Conservation (phyloP, 2,888 invertebrate species). For the Andrena praecox region DNA sequence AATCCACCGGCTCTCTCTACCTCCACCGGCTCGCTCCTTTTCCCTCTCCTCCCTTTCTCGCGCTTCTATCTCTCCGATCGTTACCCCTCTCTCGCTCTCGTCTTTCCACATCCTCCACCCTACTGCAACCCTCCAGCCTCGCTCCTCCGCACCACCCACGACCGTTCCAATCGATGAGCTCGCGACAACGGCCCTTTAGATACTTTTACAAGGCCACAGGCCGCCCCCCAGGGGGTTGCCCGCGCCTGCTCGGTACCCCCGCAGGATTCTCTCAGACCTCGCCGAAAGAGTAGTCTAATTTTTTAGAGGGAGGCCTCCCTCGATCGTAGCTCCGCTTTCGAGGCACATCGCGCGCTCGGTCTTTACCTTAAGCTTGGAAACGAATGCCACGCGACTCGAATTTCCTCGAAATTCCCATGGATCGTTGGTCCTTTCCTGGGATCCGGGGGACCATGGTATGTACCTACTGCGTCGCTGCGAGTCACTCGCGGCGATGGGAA, state of each 20-base stretch:
- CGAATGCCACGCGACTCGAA: background rate
- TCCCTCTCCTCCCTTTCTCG: slow-evolving; percentile 13
- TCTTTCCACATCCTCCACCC: slow-evolving; percentile 40
- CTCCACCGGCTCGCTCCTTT: slow-evolving; percentile 42
- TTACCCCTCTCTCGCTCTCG: slow-evolving; percentile 12
- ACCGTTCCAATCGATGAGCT: slow-evolving; percentile 83
- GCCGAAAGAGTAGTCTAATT: slow-evolving; percentile 12
- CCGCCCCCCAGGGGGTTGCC: slow-evolving; percentile 60
- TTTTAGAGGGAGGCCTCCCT: background rate
- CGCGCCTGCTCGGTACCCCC: slow-evolving; percentile 45
- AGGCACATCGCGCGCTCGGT: background rate
- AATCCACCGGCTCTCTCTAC: slow-evolving; percentile 74
- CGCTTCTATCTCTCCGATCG: background rate
- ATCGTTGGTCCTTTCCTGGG: no score
- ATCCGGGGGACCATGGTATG: no score
- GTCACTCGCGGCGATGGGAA: background rate
- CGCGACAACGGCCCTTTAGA: slow-evolving; percentile 81
- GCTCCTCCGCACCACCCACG: slow-evolving; percentile 72
- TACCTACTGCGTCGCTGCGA: no score
- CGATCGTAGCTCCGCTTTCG: background rate
- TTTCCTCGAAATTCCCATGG: background rate
- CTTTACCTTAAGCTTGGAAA: background rate
- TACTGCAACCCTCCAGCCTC: slow-evolving; percentile 39
- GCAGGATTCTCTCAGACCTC: slow-evolving; percentile 39
- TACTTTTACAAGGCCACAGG: slow-evolving; percentile 74